These are phyloP conservation scores for Oryctes rhinoceros DNA, from an alignment of 1,140 invertebrate genomes.

Conservation along the genomic window DNA sequence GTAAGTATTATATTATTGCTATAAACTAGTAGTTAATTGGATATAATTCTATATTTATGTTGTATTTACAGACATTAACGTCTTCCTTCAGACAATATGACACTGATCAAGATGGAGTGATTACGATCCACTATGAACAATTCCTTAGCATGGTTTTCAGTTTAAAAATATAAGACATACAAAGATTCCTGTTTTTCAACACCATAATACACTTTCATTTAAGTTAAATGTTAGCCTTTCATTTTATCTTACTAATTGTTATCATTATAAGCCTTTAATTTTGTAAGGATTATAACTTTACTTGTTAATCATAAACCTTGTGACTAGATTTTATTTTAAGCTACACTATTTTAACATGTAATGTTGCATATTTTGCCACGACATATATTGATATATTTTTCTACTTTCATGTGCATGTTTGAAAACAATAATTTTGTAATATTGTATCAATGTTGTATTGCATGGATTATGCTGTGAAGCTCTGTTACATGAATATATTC, in stretches of 20 bases:
- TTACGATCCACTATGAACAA: slow-evolving; percentile 96
- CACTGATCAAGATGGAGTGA: slow-evolving; percentile 93
- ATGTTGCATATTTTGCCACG: neutral
- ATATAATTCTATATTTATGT: slow-evolving; percentile 49
- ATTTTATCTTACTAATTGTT: no score
- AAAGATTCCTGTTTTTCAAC: neutral
- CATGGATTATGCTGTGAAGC: neutral
- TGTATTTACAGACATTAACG: slow-evolving; percentile 84
- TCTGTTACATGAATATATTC: neutral
- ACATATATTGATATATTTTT: neutral
- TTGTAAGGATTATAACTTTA: neutral
- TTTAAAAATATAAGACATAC: slow-evolving; percentile 77
- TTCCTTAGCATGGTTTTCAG: slow-evolving; percentile 96
- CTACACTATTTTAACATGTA: neutral
- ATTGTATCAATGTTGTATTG: neutral
- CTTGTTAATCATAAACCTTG: no score
- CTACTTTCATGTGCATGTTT: neutral
- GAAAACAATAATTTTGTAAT: neutral
- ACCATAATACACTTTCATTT: neutral
- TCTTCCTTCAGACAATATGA: slow-evolving; percentile 89
- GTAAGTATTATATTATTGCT: slow-evolving; percentile 69
- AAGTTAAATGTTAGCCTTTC: no score
- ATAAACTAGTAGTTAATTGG: neutral
- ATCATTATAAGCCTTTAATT: neutral
- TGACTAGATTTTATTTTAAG: neutral